Evolutionary conservation across 2,888 invertebrate species (phyloP), one percentile per base, ranked within the genome.

Genomic region (Argyresthia albistria): DNA sequence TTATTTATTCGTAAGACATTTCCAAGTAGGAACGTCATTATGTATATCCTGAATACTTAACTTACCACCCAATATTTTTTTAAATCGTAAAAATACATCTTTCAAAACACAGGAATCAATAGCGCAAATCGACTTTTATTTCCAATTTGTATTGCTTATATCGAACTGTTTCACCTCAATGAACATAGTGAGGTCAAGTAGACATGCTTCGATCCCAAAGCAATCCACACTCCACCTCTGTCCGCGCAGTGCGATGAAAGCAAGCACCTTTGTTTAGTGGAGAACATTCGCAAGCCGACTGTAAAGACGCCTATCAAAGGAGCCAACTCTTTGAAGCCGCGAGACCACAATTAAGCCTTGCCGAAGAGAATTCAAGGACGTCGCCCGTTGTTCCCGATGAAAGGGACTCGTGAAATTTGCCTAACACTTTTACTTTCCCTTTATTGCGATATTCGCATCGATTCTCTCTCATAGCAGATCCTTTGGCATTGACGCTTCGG

Each of bases 341-440:
- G 69, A 77, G 79, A 80, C 80, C 81, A 79, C 82, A 84, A 84
- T 83, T 81, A 81, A 82, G 76, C 77, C 77, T 82, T 76, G 70
- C 82, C 76, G 67, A 70, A 69, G 71, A 75, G 76, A 78, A 76
- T 78, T 78, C 77, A 81, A 83, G 84, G 82, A 76, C 79, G 70
- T 76, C 76, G n/a, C n/a, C 71, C 73, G 76, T 75, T 71, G 66
- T 68, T 65, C 66, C 61, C 59, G 70, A 74, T 71, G 73, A 79
- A 80, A 79, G 72, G 71, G 67, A 71, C 73, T 70, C 72, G 69
- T 59, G 60, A 67, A 65, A 66, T 65, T 68, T 59, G 59, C 70
- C 69, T 63, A 74, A 72, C 71, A 76, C 81, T 80, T 76, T 80
- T 70, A 70, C 78, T 80, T 73, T 77, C 64, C 67, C 67, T 77